Conservation (phyloP, 2,888 invertebrate genomes). For the Mamestra brassicae region DNA sequence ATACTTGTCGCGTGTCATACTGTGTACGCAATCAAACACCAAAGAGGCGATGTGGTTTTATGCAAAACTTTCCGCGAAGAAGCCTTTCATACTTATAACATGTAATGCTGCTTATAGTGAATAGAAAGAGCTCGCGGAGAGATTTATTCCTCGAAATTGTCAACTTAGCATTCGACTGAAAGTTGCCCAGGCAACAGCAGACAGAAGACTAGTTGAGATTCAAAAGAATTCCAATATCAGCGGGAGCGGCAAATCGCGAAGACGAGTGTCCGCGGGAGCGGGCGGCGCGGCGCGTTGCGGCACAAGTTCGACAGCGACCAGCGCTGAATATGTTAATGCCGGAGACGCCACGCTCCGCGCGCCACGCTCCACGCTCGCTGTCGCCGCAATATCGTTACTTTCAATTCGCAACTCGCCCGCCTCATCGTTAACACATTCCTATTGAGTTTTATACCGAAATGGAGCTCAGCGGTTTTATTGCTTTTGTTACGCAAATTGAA, state of each 20-base stretch:
- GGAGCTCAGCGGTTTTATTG: constrained; percentile 66
- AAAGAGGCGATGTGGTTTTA: constrained; percentile 43
- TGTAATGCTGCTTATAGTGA: constrained; percentile 38
- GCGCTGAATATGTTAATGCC: constrained; percentile 87
- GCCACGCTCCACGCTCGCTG: constrained; percentile 71
- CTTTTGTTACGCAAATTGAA: constrained; percentile 64
- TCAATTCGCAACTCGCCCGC: constrained; percentile 75
- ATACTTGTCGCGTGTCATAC: constrained; percentile 65
- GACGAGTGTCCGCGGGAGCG: constrained; percentile 68
- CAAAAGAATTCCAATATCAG: constrained; percentile 89
- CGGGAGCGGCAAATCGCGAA: constrained; percentile 74
- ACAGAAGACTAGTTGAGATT: constrained; percentile 83
- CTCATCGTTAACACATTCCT: constrained; percentile 75
- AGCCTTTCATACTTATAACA: constrained; percentile 29
- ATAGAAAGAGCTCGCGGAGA: constrained; percentile 50
- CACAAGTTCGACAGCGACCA: constrained; percentile 74
- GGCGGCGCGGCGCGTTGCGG: constrained; percentile 48
- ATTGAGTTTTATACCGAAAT: constrained; percentile 73
- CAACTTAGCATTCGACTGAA: constrained; percentile 82
- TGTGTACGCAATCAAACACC: constrained; percentile 47
- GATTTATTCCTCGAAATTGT: constrained; percentile 76
- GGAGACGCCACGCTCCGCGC: constrained; percentile 70
- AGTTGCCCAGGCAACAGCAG: constrained; percentile 78
- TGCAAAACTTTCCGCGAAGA: constrained; percentile 52
- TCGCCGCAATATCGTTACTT: constrained; percentile 82